A percentile compares a stretch with the other conserved stretches of the same genome.
Conservation (phyloP, 2,797 vertebrate genomes). For the Trematomus bernacchii region DNA sequence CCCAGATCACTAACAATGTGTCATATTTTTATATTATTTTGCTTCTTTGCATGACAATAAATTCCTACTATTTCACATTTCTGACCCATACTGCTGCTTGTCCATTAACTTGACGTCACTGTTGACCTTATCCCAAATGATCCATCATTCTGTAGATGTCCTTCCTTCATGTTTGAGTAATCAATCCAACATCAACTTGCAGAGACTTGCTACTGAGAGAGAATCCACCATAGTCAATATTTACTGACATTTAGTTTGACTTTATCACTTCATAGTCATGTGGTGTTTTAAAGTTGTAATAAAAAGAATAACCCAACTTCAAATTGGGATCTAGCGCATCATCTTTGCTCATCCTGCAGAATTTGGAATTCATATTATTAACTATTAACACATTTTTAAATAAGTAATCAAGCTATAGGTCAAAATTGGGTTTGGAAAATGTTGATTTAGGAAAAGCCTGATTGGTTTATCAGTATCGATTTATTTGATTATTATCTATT, state of each 20-base stretch:
- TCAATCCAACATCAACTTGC: neutral
- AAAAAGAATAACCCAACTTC: neutral
- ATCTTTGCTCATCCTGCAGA: neutral
- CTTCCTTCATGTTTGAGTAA: neutral
- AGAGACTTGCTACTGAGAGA: constrained; percentile 4
- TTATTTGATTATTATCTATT: neutral
- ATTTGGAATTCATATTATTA: neutral
- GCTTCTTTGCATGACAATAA: constrained; percentile 19
- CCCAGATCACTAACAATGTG: too few species aligned
- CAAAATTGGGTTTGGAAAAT: neutral
- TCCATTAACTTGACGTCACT: constrained; percentile 1
- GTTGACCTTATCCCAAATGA: neutral
- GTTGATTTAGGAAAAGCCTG: neutral
- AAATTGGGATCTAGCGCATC: neutral
- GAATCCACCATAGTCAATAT: neutral
- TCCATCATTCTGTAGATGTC: neutral
- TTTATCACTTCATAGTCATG: neutral
- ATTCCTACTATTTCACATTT: neutral
- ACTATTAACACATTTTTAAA: too few species aligned
- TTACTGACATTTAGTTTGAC: constrained; percentile 3
- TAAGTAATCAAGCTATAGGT: too few species aligned
- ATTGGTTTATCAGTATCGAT: neutral
- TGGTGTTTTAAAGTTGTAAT: neutral
- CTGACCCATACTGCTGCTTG: neutral
- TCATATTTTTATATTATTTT: constrained; percentile 1